Conservation (phyloP, 2,113 vertebrate genomes). For the Bujurquina vittata region DNA sequence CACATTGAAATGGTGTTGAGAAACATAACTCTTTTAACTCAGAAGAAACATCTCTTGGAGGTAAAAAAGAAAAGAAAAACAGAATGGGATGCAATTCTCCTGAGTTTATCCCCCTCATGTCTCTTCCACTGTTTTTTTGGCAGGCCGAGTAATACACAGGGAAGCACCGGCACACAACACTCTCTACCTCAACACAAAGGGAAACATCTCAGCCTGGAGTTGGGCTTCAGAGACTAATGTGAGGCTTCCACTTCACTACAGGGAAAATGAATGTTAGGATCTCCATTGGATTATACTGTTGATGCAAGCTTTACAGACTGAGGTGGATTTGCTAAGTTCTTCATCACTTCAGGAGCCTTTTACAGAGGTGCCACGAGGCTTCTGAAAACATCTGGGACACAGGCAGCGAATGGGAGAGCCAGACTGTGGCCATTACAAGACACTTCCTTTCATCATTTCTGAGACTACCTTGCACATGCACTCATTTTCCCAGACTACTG, state of each 20-base stretch:
- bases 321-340: conserved; percentile 58
- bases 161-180: conserved; percentile 73
- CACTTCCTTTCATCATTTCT: conserved; percentile 71
- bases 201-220: conserved; percentile 68
- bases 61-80: conserved; percentile 62
- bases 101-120: conserved; percentile 71
- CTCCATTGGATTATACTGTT: conserved; percentile 58
- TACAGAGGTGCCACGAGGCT: conserved; percentile 37
- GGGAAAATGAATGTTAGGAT: conserved; percentile 56
- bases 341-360: conserved; percentile 63
- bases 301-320: conserved; percentile 62
- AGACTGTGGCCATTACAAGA: conserved; percentile 68
- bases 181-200: conserved; percentile 76
- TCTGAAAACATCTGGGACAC: conserved; percentile 62
- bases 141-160: conserved; percentile 72
- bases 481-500: conserved; percentile 57
- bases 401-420: conserved; percentile 44
- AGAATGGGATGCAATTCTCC: conserved; percentile 77
- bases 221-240: conserved; percentile 69
- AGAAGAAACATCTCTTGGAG: conserved; percentile 71
- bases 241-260: conserved; percentile 60
- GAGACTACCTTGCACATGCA: conserved; percentile 53
- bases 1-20: conserved; percentile 71
- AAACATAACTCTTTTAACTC: conserved; percentile 77
- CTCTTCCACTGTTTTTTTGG: conserved; percentile 71